Evolutionary conservation across 1,140 invertebrate genomes (phyloP), one percentile per base, ranked within the genome.

Genomic region (Heterodera schachtii): DNA sequence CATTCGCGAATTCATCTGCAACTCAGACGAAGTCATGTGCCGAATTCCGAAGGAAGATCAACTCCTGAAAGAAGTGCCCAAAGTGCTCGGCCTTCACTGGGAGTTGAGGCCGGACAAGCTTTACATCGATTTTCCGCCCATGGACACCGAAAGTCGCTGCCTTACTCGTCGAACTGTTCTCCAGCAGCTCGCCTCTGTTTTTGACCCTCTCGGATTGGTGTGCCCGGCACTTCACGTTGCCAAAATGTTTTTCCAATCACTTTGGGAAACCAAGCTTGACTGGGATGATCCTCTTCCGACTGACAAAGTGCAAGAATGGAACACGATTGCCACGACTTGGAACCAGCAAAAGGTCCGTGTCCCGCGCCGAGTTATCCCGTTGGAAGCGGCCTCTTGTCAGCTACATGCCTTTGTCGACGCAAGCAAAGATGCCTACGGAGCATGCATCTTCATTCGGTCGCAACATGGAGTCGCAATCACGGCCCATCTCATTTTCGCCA

Each of bases 21-120:
- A 85, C 57, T 81, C 5, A n/a, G 5, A 3, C 2, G 52, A 43
- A 47, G 21, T 84, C 43, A 76, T 81, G 44, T 4, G 67, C 13
- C 19, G 13, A 7, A 1, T 86, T 2, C 21, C 78, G n/a, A 57
- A 21, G 3, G 47, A 66, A 9, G 84, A 81, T 21, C 82, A 81
- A 3, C 7, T 73, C 8, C n/a, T 43, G 7, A 75, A 71, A 41
- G 44, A 4, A 11, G 19, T 52, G 31, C 81, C 67, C 16, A 84
- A 85, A 78, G 47, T 85, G 1, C 81, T 84, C n/a, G 84, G 83
- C 64, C 76, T 84, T 3, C 46, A n/a, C n/a, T 86, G 82, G 84
- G 73, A 86, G 21, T 74, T 52, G 3, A n/a, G 73, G 46, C 31
- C 9, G 3, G 85, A 83, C 70, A 57, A n/a, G 19, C 19, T 60